Percentiles rank a stretch among this genome's conserved stretches.
Evolutionary conservation across 1,140 invertebrate genomes (phyloP).

Genomic region (Drosophila virilis): DNA sequence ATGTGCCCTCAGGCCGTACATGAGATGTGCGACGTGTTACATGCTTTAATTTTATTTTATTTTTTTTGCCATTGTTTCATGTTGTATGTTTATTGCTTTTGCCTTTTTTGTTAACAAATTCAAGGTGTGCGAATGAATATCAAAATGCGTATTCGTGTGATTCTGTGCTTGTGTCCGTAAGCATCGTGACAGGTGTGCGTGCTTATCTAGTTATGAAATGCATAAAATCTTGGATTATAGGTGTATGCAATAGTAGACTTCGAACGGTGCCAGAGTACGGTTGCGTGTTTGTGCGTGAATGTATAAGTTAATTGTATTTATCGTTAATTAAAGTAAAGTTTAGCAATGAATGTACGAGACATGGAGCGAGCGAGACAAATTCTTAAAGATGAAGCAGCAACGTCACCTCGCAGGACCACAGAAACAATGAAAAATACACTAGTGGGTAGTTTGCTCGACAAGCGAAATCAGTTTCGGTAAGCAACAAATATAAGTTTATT

Average conservation of each 20-base stretch:
- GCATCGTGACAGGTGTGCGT: conserved; percentile 61
- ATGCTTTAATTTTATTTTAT: conserved; percentile 42
- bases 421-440: conserved; percentile 41
- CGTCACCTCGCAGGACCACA: conserved; percentile 38
- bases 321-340: conserved; percentile 18
- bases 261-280: conserved; percentile 58
- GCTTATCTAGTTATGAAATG: conserved; percentile 77
- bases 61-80: conserved; percentile 61
- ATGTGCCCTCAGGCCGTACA: conserved; percentile 61
- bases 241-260: conserved; percentile 57
- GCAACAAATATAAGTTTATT: background rate
- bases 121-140: conserved; percentile 66
- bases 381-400: conserved; percentile 16
- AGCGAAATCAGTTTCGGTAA: conserved; percentile 72
- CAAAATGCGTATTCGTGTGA: conserved; percentile 32
- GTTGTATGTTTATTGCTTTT: conserved; percentile 58
- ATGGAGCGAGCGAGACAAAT: conserved; percentile 59
- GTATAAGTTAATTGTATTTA: conserved; percentile 26
- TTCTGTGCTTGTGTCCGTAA: conserved; percentile 33
- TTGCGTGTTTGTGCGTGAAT: conserved; percentile 60
- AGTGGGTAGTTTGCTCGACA: conserved; percentile 52
- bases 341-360: conserved; percentile 61
- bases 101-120: conserved; percentile 75
- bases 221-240: conserved; percentile 65
- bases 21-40: conserved; percentile 57